A percentile compares a stretch with the other conserved stretches of the same genome.
phyloP scores from a whole-genome alignment of 1,140 invertebrate species.

The Caenorhabditis brenneri region DNA sequence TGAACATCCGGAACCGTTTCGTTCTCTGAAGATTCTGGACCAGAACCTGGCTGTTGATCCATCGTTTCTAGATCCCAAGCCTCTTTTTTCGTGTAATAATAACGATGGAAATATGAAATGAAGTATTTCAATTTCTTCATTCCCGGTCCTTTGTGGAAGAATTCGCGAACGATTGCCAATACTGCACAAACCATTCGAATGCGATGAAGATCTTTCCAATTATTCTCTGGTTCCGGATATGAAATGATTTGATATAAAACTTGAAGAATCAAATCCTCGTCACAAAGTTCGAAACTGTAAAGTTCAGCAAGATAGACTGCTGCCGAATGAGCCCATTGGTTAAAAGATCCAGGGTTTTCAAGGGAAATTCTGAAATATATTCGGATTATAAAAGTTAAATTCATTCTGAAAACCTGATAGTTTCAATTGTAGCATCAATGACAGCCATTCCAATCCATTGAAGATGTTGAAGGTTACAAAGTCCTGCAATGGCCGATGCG shows the following conservation, averaged over 20 bases:
- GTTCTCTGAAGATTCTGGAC: not conserved
- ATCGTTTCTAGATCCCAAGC: conserved; percentile 20
- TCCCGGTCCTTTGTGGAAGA: conserved; percentile 14
- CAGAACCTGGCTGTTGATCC: not conserved
- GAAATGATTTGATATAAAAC: conserved; percentile 55
- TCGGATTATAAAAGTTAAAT: no score
- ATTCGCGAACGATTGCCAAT: conserved; percentile 43
- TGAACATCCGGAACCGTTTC: not conserved
- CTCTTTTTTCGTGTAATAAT: conserved; percentile 48
- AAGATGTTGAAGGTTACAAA: conserved; percentile 24
- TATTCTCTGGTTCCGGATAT: conserved; percentile 29
- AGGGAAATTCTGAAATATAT: conserved; percentile 38
- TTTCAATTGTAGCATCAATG: conserved; percentile 42
- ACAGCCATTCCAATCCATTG: conserved; percentile 50
- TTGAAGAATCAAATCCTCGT: conserved; percentile 46
- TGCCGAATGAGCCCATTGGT: conserved; percentile 50
- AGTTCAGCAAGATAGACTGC: conserved; percentile 54
- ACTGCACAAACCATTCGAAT: conserved; percentile 46
- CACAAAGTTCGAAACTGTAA: conserved; percentile 56
- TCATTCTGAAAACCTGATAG: no score
- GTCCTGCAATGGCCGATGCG: conserved; percentile 35
- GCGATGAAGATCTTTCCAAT: conserved; percentile 44
- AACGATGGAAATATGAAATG: conserved; percentile 49
- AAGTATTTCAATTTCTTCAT: conserved; percentile 42
- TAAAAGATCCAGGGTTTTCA: conserved; percentile 43